These are phyloP conservation scores for Nesidiocoris tenuis DNA, from an alignment of 2,888 invertebrate species.

Conservation along the genomic window DNA sequence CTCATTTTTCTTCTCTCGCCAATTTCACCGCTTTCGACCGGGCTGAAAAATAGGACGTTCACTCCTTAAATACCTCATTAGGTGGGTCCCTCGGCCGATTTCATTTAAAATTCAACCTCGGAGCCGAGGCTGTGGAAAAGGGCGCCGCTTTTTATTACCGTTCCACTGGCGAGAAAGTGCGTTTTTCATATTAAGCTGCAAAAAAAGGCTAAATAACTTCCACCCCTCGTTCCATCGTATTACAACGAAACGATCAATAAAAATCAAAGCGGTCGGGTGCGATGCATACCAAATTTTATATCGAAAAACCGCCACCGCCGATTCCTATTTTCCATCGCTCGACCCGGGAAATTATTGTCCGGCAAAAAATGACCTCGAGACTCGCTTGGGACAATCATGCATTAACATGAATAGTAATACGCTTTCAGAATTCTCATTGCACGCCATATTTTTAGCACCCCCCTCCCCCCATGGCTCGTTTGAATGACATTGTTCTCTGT, in stretches of 20 bases:
- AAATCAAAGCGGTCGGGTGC: not conserved
- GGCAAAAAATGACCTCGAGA: not conserved
- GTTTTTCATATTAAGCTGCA: not conserved
- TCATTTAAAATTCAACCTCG: slow-evolving; percentile 25
- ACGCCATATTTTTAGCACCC: not conserved
- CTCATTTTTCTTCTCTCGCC: not conserved
- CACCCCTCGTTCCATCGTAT: not conserved
- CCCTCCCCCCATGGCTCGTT: not conserved
- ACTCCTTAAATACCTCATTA: slow-evolving; percentile 30
- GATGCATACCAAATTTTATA: not conserved
- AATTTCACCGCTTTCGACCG: not conserved
- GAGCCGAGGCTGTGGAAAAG: not conserved
- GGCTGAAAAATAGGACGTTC: not conserved
- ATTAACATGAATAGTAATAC: not conserved
- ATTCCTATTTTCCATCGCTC: not conserved
- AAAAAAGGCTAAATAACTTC: not conserved
- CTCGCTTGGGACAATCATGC: not conserved
- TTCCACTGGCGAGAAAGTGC: not conserved
- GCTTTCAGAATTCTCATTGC: not conserved
- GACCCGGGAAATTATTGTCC: not conserved
- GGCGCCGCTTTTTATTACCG: not conserved
- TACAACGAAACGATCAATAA: not conserved
- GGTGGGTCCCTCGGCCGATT: slow-evolving; percentile 7
- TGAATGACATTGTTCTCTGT: not conserved
- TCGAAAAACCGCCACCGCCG: not conserved